Evolutionary conservation across 2,888 invertebrate species (phyloP), one percentile per base, ranked within the genome.

Genomic region (Aphelenchoides bicaudatus): DNA sequence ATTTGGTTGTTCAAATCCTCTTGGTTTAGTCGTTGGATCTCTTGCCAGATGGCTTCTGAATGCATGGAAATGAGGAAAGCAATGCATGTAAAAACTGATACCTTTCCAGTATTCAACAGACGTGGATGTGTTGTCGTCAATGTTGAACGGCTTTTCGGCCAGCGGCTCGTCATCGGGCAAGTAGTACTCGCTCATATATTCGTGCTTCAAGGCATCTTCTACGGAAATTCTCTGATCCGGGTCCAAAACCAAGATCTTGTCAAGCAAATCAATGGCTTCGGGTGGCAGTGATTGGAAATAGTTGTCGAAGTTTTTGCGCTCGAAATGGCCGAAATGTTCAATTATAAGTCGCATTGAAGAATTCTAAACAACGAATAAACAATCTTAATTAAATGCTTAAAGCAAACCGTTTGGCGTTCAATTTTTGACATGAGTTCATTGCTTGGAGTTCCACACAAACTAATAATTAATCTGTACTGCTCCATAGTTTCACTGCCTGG

Each of bases 161-260:
- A 62, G 50, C 10, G 74, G 75, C 54, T 75, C 75, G 55, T 75
- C 75, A 1, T 59, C 62, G 13, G 71, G 67, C 23, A 65, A 54
- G 16, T 63, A 58, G 51, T 67, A 72, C 27, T 65, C 63, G 0
- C 30, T 49, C 37, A 76, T 53, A 58, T 74, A 76, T 5, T 66
- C 62, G 57, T 76, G 75, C n/a, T 60, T 58, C 1, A 76, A 66
- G 0, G 76, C 75, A 16, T 71, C 71, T 13, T 65, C 58, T 0
- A 76, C 75, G 0, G 74, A 70, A 16, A 75, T 75, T 55, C 75
- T 69, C 23, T 63, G 52, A 38, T 75, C 75, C 19, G 75, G 72
- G 54, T 75, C 75, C 38, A 75, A 46, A 4, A 75, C 74, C 4
- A 75, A 63, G 34, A 75, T 56, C 31, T 68, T 66, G 55, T 76